Percentiles rank a stretch among this genome's conserved stretches.
phyloP scores from a whole-genome alignment of 2,113 vertebrate genomes.

The Falco punctatus region DNA sequence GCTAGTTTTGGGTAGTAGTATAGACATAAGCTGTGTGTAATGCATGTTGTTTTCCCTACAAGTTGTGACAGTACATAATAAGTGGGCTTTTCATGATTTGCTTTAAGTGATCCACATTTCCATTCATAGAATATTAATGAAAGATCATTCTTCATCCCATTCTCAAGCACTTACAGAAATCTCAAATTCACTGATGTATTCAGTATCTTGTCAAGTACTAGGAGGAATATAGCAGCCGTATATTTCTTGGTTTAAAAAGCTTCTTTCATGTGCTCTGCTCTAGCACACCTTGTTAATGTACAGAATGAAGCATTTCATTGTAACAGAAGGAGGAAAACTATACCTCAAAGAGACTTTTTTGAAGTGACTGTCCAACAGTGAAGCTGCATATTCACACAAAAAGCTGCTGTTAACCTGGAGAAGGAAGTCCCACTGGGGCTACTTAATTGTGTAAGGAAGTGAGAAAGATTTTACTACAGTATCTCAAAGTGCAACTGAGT shows the following conservation, averaged over 20 bases:
- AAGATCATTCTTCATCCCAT: background rate
- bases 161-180: background rate
- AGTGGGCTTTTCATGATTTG: background rate
- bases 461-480: conserved; percentile 5
- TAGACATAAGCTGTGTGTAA: background rate
- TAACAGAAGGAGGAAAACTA: conserved; percentile 21
- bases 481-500: background rate
- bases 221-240: background rate
- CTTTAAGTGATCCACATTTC: background rate
- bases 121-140: conserved; percentile 9
- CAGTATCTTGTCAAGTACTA: background rate
- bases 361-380: conserved; percentile 5
- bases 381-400: background rate
- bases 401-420: conserved; percentile 31
- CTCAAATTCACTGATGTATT: background rate
- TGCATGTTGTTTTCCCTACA: background rate
- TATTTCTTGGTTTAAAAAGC: conserved; percentile 24
- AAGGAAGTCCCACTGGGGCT: conserved; percentile 20
- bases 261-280: conserved; percentile 16
- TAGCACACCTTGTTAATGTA: background rate
- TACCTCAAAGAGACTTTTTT: conserved; percentile 11
- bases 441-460: conserved; percentile 21
- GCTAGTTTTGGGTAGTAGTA: background rate
- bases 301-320: background rate
- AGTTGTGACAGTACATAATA: background rate